phyloP scores from a whole-genome alignment of 2,888 invertebrate genomes.

The Helleia helle region DNA sequence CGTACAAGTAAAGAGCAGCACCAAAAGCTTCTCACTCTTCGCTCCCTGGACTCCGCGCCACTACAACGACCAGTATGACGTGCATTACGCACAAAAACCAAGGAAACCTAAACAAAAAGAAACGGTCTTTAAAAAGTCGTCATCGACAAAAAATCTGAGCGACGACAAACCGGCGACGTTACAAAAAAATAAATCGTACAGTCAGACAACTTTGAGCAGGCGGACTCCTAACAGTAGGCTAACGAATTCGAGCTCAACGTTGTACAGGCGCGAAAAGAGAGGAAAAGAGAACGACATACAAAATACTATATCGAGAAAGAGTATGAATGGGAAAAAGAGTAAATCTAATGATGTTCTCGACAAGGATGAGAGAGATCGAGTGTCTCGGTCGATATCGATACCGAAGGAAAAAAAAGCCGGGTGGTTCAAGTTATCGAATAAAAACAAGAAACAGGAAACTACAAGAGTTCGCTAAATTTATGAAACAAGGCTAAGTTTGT shows the following conservation, averaged over 20 bases:
- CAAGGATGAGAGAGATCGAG: constrained; percentile 59
- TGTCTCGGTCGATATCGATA: constrained; percentile 80
- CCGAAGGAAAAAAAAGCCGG: constrained; percentile 83
- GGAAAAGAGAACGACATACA: constrained; percentile 34
- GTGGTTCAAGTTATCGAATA: constrained; percentile 79
- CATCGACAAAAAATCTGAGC: constrained; percentile 50
- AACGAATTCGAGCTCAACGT: constrained; percentile 52
- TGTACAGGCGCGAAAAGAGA: constrained; percentile 55
- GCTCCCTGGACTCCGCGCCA: constrained; percentile 89
- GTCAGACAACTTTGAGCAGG: constrained; percentile 53
- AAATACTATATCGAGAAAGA: constrained; percentile 54
- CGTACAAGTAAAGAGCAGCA: constrained; percentile 80
- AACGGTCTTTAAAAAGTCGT: constrained; percentile 47
- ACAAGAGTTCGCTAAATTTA: constrained; percentile 55
- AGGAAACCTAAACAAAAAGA: constrained; percentile 49
- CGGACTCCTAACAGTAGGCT: constrained; percentile 44
- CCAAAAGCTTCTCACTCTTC: constrained; percentile 86
- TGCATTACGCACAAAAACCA: constrained; percentile 82
- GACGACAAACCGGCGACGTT: constrained; percentile 46
- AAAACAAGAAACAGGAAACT: constrained; percentile 52
- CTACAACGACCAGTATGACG: constrained; percentile 81
- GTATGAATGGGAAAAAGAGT: constrained; percentile 57
- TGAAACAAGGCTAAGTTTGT: too few species aligned
- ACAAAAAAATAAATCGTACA: constrained; percentile 64
- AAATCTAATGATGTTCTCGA: constrained; percentile 78